Base-by-base conservation (phyloP, 2,113 vertebrate genomes). In the Pygoscelis antarcticus region DNA sequence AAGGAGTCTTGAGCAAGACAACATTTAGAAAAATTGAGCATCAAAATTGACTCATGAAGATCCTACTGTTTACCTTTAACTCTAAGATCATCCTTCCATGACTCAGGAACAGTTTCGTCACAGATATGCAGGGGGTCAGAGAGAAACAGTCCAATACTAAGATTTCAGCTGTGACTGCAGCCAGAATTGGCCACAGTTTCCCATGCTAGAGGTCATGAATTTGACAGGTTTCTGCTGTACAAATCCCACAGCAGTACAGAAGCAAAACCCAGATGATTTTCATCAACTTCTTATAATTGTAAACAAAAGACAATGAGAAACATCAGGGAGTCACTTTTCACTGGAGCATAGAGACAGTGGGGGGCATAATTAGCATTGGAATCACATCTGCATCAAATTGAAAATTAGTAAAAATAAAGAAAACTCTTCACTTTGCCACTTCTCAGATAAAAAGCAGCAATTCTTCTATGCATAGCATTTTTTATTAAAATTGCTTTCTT, bases 301-400 rank as follows among this genome's bases (percentile, higher is more conserved):
- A 97, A 97, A 96, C 94, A 96, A 95, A 96, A 96, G 93, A 97
- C 97, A 96, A 96, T 95, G 93, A 97, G 89, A 96, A 97, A 96
- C 97, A 96, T 96, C 97, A 92, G 97, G 95, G 94, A 97, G 95
- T 96, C 96, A 97, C 87, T 97, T 97, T 96, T 97, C 96, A 97
- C 82, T 96, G 87, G 93, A 96, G 95, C 91, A 70, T 2, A 55
- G 79, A 96, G 81, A 55, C 71, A n/a, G 91, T 83, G 95, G 95
- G 95, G 96, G 87, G 94, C 58, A 97, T 96, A 96, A 97, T 97
- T 97, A 97, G 57, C 84, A 80, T 94, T 93, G 79, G 75, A 97
- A 97, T 97, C 82, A 90, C 95, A 96, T 96, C 93, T 96, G 89
- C 91, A 97, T 96, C 94, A 93, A 94, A 95, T 96, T 75, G 68